A percentile compares a stretch with the other conserved stretches of the same genome.
Conservation (phyloP, 2,888 invertebrate species). For the Megamerina dolium region DNA sequence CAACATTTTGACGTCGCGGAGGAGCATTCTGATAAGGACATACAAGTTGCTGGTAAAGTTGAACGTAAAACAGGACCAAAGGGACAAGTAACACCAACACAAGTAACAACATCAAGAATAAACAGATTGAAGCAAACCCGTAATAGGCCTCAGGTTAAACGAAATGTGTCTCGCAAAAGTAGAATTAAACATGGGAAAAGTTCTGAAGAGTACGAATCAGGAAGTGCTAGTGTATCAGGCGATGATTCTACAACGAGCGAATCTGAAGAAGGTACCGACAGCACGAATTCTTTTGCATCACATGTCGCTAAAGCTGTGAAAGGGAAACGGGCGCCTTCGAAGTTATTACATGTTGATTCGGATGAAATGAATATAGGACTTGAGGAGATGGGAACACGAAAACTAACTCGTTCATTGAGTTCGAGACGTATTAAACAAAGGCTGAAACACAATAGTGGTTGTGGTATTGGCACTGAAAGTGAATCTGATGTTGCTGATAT, state of each 20-base stretch:
- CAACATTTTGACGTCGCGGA: background rate
- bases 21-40: background rate
- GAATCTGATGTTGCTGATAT: conserved; percentile 43
- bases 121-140: conserved; percentile 10
- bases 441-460: conserved; percentile 32
- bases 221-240: conserved; percentile 28
- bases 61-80: conserved; percentile 16
- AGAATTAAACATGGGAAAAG: conserved; percentile 23
- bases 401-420: conserved; percentile 64
- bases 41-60: background rate
- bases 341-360: conserved; percentile 23
- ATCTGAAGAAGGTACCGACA: conserved; percentile 33
- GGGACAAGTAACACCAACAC: conserved; percentile 4
- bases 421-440: conserved; percentile 63
- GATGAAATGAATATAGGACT: conserved; percentile 39
- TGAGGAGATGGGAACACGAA: conserved; percentile 45
- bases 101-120: background rate
- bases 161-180: conserved; percentile 20
- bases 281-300: conserved; percentile 27
- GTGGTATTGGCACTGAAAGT: conserved; percentile 45
- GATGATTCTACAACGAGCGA: conserved; percentile 23
- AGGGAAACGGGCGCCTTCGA: conserved; percentile 18
- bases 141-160: conserved; percentile 36
- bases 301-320: conserved; percentile 25
- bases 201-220: conserved; percentile 39